Conservation (phyloP, 2,797 vertebrate species). For the Micromesistius poutassou region DNA sequence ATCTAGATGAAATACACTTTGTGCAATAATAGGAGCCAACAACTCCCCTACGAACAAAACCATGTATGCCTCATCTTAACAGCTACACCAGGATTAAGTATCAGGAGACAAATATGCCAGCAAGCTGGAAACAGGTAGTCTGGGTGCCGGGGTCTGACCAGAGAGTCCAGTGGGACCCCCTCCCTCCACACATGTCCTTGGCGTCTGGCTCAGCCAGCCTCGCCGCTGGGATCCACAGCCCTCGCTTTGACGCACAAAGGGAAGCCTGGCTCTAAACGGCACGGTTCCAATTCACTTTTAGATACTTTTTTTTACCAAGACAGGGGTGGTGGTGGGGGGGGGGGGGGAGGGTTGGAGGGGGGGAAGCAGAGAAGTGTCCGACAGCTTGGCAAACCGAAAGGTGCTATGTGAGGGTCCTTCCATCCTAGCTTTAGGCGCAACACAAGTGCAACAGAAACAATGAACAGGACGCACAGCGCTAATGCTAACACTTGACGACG, state of each 20-base stretch:
- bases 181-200: neutral
- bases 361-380: slow-evolving; percentile 7
- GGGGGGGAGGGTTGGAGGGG: neutral
- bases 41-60: slow-evolving; percentile 57
- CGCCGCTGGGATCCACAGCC: neutral
- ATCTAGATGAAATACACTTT: slow-evolving; percentile 73
- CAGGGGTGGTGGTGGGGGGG: slow-evolving; percentile 18
- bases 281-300: neutral
- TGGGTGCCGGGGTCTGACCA: slow-evolving; percentile 35
- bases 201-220: neutral
- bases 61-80: slow-evolving; percentile 71
- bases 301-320: slow-evolving; percentile 14
- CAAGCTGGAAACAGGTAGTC: slow-evolving; percentile 64
- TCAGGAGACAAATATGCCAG: slow-evolving; percentile 87
- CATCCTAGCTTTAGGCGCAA: slow-evolving; percentile 52
- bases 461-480: slow-evolving; percentile 89
- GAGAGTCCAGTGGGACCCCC: slow-evolving; percentile 29
- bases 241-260: no score
- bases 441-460: slow-evolving; percentile 81
- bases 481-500: slow-evolving; percentile 95
- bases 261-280: neutral
- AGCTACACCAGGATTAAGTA: slow-evolving; percentile 85
- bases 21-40: slow-evolving; percentile 69
- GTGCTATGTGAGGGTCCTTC: slow-evolving; percentile 51
- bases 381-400: slow-evolving; percentile 33